A percentile compares a stretch with the other conserved stretches of the same genome.
Conservation (phyloP, 2,113 vertebrate species). For the Pristiophorus japonicus region DNA sequence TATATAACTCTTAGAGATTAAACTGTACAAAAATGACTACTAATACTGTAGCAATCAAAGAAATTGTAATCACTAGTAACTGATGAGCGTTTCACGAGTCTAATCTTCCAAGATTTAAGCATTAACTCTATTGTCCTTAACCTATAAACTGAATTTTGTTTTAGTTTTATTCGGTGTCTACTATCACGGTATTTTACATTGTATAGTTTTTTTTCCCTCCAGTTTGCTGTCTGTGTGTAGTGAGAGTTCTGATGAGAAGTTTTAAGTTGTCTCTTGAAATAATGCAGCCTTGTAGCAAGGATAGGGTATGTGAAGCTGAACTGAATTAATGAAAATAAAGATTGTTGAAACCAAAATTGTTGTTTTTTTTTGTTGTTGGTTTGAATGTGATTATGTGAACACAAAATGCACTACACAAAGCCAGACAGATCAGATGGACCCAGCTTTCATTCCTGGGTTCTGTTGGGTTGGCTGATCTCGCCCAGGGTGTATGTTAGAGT, state of each 20-base stretch:
- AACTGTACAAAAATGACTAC: slow-evolving; percentile 47
- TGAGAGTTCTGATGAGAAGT: slow-evolving; percentile 57
- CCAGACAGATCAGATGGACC: background rate
- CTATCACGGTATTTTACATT: slow-evolving; percentile 48
- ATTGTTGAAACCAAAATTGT: slow-evolving; percentile 25
- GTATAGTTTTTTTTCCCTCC: slow-evolving; percentile 37
- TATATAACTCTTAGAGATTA: slow-evolving; percentile 50
- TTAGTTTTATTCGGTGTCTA: slow-evolving; percentile 52
- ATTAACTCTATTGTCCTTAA: slow-evolving; percentile 41
- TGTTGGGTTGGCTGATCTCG: background rate
- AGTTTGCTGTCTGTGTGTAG: slow-evolving; percentile 44
- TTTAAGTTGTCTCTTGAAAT: slow-evolving; percentile 55
- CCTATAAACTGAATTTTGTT: slow-evolving; percentile 56
- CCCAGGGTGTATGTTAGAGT: background rate
- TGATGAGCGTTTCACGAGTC: slow-evolving; percentile 38
- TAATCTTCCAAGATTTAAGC: slow-evolving; percentile 52
- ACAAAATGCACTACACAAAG: background rate
- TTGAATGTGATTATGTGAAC: background rate
- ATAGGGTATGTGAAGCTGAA: slow-evolving; percentile 62
- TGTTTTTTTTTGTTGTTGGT: background rate
- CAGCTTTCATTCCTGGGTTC: background rate
- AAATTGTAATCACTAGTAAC: slow-evolving; percentile 26
- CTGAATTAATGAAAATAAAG: slow-evolving; percentile 50
- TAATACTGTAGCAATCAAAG: slow-evolving; percentile 36
- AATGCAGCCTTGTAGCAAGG: slow-evolving; percentile 60